These are phyloP conservation scores for Felis chaus DNA, from an alignment of 2,113 vertebrate genomes.

Conservation along the genomic window DNA sequence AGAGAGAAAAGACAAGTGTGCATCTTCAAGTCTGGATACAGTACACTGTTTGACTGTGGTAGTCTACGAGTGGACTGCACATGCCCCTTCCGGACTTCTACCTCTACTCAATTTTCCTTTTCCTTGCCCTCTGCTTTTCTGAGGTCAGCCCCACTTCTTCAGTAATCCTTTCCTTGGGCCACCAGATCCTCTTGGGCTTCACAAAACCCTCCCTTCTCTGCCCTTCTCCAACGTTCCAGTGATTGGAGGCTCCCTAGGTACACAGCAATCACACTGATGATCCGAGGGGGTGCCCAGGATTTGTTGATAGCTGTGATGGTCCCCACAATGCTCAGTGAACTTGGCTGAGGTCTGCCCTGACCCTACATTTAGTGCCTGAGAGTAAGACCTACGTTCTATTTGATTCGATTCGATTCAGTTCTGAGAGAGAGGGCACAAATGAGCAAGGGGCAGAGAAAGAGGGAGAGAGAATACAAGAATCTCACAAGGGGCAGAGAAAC, in stretches of 20 bases:
- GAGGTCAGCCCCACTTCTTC: not conserved
- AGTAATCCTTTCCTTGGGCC: not conserved
- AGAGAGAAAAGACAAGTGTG: not conserved
- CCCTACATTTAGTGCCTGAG: not conserved
- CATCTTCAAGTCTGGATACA: not conserved
- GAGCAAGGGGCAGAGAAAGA: no score
- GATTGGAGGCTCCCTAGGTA: not conserved
- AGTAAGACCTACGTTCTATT: not conserved
- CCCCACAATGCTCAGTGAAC: not conserved
- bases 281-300: not conserved
- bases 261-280: not conserved
- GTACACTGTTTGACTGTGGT: not conserved
- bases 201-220: not conserved
- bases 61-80: not conserved
- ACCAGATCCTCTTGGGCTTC: not conserved
- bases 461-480: no score
- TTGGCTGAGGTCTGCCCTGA: not conserved
- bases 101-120: not conserved
- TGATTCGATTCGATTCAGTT: no score
- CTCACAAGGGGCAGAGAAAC: no score
- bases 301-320: not conserved
- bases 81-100: not conserved
- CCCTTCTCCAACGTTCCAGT: not conserved
- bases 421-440: no score
- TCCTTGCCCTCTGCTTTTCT: not conserved